Percentiles rank a stretch among this genome's conserved stretches.
phyloP scores from a whole-genome alignment of 2,797 vertebrate species.

The Zalophus californianus region DNA sequence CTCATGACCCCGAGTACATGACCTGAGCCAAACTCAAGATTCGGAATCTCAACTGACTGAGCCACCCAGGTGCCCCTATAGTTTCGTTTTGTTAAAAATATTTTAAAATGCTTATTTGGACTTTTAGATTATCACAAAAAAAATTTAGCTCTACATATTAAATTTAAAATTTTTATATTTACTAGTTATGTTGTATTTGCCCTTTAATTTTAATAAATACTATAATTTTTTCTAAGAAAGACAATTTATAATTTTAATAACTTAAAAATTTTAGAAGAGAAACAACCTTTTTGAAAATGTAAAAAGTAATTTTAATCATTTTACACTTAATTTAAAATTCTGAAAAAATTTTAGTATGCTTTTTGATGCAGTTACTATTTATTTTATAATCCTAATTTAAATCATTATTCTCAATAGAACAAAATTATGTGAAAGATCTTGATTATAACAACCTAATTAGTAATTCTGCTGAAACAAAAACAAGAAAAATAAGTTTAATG shows the following conservation, averaged over 20 bases:
- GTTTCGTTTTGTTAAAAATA: background rate
- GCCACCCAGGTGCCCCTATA: background rate
- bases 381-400: constrained; percentile 25
- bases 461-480: constrained; percentile 1
- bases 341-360: background rate
- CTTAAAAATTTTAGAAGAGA: background rate
- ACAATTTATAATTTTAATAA: background rate
- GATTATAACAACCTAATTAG: background rate
- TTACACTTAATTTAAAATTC: constrained; percentile 23
- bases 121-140: background rate
- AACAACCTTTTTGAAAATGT: background rate
- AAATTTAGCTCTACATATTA: background rate
- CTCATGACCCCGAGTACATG: background rate
- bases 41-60: background rate
- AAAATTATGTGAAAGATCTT: background rate
- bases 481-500: background rate
- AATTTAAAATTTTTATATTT: background rate
- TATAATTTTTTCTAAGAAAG: background rate
- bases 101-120: background rate
- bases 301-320: background rate
- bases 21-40: background rate
- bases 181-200: background rate
- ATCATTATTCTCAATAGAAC: background rate
- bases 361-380: background rate
- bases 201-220: background rate